Evolutionary conservation across 2,113 vertebrate species (phyloP).

Genomic region (Barnardius zonarius): DNA sequence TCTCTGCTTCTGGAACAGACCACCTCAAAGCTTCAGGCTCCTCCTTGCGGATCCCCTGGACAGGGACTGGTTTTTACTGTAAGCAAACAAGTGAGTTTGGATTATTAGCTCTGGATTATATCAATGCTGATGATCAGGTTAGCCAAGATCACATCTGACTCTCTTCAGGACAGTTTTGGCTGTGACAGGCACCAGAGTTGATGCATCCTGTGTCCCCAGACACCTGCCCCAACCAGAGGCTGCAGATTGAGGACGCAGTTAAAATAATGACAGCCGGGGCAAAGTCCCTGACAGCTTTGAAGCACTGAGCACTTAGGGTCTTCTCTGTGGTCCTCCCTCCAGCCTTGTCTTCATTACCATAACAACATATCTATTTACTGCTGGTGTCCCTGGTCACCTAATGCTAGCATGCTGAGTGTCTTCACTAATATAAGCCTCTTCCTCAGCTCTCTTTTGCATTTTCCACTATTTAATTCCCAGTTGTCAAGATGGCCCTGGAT

Average conservation of each 20-base stretch:
- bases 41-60: neutral
- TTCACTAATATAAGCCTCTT: neutral
- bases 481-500: neutral
- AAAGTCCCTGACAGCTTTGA: neutral
- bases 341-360: neutral
- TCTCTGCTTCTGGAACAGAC: neutral
- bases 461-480: constrained; percentile 37
- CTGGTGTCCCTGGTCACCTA: neutral
- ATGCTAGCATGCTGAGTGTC: neutral
- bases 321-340: neutral
- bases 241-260: neutral
- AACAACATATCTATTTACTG: constrained; percentile 11
- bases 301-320: neutral
- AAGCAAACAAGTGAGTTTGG: neutral
- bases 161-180: neutral
- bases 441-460: constrained; percentile 37
- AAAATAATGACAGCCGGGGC: neutral
- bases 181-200: neutral
- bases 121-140: neutral
- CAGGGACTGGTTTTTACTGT: neutral
- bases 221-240: neutral
- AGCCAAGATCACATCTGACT: neutral
- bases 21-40: neutral
- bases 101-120: neutral
- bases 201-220: neutral